Evolutionary conservation across 2,888 invertebrate species (phyloP).

Genomic region (Malthinus seriepunctatus): DNA sequence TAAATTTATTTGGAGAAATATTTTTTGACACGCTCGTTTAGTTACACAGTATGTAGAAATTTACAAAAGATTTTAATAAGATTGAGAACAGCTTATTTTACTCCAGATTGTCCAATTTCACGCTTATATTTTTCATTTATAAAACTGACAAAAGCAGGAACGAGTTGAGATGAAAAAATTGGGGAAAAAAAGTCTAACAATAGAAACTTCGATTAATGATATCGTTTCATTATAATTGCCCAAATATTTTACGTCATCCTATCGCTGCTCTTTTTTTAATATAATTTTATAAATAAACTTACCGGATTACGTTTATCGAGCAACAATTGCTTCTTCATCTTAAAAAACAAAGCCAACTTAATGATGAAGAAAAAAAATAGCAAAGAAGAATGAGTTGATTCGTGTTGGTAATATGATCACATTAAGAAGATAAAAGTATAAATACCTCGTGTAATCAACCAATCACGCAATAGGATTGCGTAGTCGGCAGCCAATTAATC

Average conservation of each 20-base stretch:
- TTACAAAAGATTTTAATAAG: conserved; percentile 45
- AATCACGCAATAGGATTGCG: conserved; percentile 50
- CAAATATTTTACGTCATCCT: conserved; percentile 36
- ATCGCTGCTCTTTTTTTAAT: conserved; percentile 36
- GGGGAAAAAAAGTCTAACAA: conserved; percentile 41
- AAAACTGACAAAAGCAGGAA: conserved; percentile 47
- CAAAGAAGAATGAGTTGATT: conserved; percentile 10
- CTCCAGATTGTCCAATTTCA: conserved; percentile 46
- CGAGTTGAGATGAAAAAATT: conserved; percentile 39
- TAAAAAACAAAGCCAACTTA: too few species aligned
- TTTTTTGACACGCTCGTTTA: neutral
- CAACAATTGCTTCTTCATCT: too few species aligned
- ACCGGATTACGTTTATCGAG: neutral
- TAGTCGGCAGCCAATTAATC: conserved; percentile 52
- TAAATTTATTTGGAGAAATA: too few species aligned
- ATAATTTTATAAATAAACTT: conserved; percentile 31
- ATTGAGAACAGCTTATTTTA: conserved; percentile 48
- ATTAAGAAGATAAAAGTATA: conserved; percentile 46
- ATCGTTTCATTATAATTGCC: conserved; percentile 43
- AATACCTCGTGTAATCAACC: conserved; percentile 44
- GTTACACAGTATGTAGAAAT: conserved; percentile 27
- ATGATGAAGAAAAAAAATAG: neutral
- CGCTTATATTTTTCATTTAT: conserved; percentile 48
- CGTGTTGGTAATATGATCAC: conserved; percentile 38
- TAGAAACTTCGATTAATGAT: conserved; percentile 44